Evolutionary conservation across 2,113 vertebrate genomes (phyloP).

Genomic region (Epinephelus moara): DNA sequence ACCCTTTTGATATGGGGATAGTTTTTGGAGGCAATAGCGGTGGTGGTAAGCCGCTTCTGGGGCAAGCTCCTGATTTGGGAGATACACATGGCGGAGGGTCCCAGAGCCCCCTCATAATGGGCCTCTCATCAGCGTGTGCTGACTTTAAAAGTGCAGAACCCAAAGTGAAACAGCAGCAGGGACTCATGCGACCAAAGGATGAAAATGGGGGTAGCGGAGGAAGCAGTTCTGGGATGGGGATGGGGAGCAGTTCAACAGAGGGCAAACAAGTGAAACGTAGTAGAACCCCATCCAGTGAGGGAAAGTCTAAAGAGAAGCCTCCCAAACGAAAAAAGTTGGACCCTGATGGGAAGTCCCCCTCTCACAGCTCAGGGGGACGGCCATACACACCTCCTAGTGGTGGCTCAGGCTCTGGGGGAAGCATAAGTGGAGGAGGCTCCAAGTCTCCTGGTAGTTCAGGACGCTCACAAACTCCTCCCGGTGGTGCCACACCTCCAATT

Average conservation of each 20-base stretch:
- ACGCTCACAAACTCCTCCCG: constrained; percentile 95
- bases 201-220: constrained; percentile 85
- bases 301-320: constrained; percentile 97
- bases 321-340: constrained; percentile 96
- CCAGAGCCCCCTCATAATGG: constrained; percentile 92
- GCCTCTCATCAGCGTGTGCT: constrained; percentile 62
- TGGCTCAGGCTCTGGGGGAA: constrained; percentile 86
- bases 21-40: constrained; percentile 81
- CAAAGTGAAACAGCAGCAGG: constrained; percentile 85
- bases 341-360: constrained; percentile 95
- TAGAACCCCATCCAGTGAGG: constrained; percentile 95
- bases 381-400: constrained; percentile 96
- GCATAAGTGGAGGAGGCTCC: constrained; percentile 92
- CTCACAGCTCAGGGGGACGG: constrained; percentile 92
- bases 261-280: constrained; percentile 94
- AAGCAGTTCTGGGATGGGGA: constrained; percentile 84
- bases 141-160: constrained; percentile 87
- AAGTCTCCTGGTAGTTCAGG: constrained; percentile 97
- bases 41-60: constrained; percentile 83
- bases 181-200: constrained; percentile 83
- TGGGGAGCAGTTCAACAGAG: constrained; percentile 85
- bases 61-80: constrained; percentile 89
- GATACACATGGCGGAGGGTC: constrained; percentile 88
- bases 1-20: constrained; percentile 85
- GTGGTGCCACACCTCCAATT: constrained; percentile 94